phyloP scores from a whole-genome alignment of 2,113 vertebrate genomes.

The Bubo bubo region DNA sequence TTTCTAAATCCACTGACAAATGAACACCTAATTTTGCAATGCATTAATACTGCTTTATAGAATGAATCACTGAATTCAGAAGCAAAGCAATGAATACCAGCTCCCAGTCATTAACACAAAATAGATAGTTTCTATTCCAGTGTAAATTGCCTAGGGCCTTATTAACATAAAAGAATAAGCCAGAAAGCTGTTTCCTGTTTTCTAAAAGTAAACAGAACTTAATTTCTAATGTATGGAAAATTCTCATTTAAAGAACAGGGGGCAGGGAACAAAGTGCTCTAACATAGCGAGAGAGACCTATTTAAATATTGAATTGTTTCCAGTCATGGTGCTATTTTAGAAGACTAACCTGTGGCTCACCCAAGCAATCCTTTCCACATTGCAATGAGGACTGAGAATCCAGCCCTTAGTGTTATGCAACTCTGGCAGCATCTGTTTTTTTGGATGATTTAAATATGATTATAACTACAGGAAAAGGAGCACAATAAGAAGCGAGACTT shows the following conservation, averaged over 20 bases:
- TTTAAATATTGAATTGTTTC: not conserved
- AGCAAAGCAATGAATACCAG: not conserved
- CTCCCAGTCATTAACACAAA: not conserved
- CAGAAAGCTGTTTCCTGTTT: constrained; percentile 29
- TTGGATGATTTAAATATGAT: not conserved
- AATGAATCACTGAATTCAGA: not conserved
- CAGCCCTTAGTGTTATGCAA: not conserved
- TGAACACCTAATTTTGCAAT: not conserved
- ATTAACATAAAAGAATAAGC: not conserved
- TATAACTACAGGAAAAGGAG: constrained; percentile 22
- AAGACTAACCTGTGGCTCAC: not conserved
- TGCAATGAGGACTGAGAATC: not conserved
- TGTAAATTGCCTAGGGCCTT: not conserved
- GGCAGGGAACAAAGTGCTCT: not conserved
- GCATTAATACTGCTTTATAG: not conserved
- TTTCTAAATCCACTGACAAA: not conserved
- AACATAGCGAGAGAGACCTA: accelerated
- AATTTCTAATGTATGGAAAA: not conserved
- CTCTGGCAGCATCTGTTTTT: not conserved
- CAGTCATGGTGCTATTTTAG: not conserved
- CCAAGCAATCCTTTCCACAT: not conserved
- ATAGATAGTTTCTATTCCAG: not conserved
- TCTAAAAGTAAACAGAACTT: constrained; percentile 25
- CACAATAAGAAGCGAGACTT: not conserved
- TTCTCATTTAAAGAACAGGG: not conserved